These are phyloP conservation scores for Gallinago media DNA, from an alignment of 2,113 vertebrate genomes.

Conservation along the genomic window DNA sequence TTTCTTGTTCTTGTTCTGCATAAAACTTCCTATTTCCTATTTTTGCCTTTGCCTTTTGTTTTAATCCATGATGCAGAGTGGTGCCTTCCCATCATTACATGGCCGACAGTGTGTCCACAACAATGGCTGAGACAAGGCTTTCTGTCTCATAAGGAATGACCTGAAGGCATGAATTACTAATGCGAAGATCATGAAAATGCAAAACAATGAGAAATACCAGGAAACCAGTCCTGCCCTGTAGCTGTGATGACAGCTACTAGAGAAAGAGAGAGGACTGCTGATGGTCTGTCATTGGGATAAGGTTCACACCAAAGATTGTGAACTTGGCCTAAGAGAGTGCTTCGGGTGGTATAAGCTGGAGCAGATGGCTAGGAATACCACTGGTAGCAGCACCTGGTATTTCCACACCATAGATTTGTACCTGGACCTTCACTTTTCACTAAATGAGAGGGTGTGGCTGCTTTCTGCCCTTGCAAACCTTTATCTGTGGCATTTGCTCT, in stretches of 20 bases:
- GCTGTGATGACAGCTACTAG: background rate
- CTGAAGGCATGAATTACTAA: background rate
- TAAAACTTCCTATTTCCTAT: background rate
- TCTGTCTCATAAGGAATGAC: background rate
- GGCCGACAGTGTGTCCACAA: background rate
- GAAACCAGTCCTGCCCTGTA: background rate
- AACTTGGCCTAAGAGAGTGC: background rate
- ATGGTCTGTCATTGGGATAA: background rate
- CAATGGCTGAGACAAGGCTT: background rate
- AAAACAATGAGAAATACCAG: background rate
- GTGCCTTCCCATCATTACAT: background rate
- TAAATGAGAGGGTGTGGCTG: background rate
- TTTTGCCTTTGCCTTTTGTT: background rate
- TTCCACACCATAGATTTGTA: background rate
- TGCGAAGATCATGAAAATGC: background rate
- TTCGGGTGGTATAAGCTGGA: background rate
- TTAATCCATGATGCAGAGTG: background rate
- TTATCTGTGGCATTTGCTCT: background rate
- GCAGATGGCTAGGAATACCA: background rate
- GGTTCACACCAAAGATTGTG: background rate
- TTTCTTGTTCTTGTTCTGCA: background rate
- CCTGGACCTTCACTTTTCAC: background rate
- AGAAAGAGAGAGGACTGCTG: background rate
- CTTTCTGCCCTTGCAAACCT: background rate
- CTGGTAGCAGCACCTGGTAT: background rate